These are phyloP conservation scores for Erpobdella octoculata DNA, from an alignment of 2,888 invertebrate genomes.

Conservation along the genomic window DNA sequence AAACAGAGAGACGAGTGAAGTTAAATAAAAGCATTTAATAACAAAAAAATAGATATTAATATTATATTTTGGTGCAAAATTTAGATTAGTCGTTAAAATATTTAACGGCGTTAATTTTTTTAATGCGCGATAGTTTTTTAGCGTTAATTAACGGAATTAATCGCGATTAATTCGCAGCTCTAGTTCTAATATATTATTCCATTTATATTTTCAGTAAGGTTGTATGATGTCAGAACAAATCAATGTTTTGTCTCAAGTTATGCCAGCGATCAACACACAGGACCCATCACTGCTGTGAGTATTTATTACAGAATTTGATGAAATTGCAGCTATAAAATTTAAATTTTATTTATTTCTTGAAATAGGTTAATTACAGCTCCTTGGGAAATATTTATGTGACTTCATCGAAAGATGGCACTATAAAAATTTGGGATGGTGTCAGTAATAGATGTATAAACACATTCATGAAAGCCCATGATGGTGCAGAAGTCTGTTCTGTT, in stretches of 20 bases:
- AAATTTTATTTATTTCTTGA: not conserved
- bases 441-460: constrained; percentile 87
- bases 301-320: no score
- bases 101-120: no score
- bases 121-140: no score
- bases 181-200: no score
- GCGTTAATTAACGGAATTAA: no score
- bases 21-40: no score
- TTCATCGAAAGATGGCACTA: constrained; percentile 81
- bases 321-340: no score
- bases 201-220: constrained; percentile 66
- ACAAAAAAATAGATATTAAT: no score
- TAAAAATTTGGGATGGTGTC: constrained; percentile 95
- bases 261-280: constrained; percentile 59
- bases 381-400: constrained; percentile 72
- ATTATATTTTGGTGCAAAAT: no score
- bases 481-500: constrained; percentile 84
- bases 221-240: constrained; percentile 88
- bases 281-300: constrained; percentile 51
- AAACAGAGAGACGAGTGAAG: no score
- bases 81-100: no score
- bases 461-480: constrained; percentile 85
- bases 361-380: constrained; percentile 59
- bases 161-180: no score
- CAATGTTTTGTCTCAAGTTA: constrained; percentile 90